These are phyloP conservation scores for Asbolus verrucosus DNA, from an alignment of 1,140 invertebrate species.

Conservation along the genomic window DNA sequence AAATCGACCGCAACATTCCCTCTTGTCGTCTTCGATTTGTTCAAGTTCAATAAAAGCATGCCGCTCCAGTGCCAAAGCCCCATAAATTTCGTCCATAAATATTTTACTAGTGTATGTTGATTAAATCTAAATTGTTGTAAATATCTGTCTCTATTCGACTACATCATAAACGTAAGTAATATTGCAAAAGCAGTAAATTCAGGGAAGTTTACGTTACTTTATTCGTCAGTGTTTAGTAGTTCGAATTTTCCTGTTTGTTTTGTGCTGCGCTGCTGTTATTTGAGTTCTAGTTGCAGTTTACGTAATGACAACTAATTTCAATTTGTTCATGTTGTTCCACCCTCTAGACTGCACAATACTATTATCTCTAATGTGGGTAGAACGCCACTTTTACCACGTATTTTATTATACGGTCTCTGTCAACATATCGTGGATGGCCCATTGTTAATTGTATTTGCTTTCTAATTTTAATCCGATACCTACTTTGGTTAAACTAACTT, in stretches of 20 bases:
- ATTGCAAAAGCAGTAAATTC: conserved; percentile 2
- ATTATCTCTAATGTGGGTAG: conserved; percentile 39
- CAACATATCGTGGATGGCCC: conserved; percentile 5
- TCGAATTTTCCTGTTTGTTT: conserved; percentile 47
- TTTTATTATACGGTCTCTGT: conserved; percentile 19
- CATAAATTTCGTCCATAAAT: conserved; percentile 24
- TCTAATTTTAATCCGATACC: conserved; percentile 20
- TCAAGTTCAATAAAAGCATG: conserved; percentile 31
- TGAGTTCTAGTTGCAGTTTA: conserved; percentile 47
- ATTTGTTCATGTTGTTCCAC: conserved; percentile 49
- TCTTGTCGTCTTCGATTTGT: conserved; percentile 43
- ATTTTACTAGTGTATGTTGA: conserved; percentile 36
- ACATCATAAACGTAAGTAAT: conserved; percentile 14
- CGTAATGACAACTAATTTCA: conserved; percentile 52
- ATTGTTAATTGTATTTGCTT: conserved; percentile 12
- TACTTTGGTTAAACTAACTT: conserved; percentile 10
- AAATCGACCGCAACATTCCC: conserved; percentile 37
- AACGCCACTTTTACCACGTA: conserved; percentile 27
- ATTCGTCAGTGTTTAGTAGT: conserved; percentile 28
- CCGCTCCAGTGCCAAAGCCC: conserved; percentile 4
- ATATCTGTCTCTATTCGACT: conserved; percentile 23
- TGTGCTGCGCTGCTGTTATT: conserved; percentile 26
- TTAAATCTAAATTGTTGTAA: conserved; percentile 37
- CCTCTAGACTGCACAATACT: conserved; percentile 28
- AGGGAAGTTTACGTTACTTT: conserved; percentile 12